Percentiles rank a stretch among this genome's conserved stretches.
These are phyloP conservation scores for Pycnomerus fuliginosus DNA, from an alignment of 2,888 invertebrate species.

Conservation along the genomic window DNA sequence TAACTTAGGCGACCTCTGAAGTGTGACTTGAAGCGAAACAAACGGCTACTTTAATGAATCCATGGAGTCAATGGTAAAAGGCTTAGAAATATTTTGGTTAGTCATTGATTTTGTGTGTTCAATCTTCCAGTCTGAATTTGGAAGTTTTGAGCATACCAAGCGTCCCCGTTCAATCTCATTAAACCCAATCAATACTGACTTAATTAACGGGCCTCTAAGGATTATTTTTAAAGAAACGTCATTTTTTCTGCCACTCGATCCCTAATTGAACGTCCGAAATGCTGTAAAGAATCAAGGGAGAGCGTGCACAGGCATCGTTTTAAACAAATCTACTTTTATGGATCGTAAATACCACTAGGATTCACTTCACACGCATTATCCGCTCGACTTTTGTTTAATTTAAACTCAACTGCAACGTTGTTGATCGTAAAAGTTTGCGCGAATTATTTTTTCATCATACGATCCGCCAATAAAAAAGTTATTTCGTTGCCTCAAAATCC, in stretches of 20 bases:
- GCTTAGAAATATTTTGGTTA: slow-evolving; percentile 26
- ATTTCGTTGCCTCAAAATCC: slow-evolving; percentile 24
- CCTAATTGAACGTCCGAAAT: slow-evolving; percentile 32
- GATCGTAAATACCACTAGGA: slow-evolving; percentile 28
- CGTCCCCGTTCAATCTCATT: slow-evolving; percentile 3
- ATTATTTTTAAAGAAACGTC: too few species aligned
- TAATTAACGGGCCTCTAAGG: slow-evolving; percentile 3
- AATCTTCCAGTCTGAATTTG: slow-evolving; percentile 5
- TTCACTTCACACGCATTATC: slow-evolving; percentile 28
- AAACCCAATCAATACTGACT: slow-evolving; percentile 6
- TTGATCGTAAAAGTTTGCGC: slow-evolving; percentile 26
- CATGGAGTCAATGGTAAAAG: too few species aligned
- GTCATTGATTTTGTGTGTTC: slow-evolving; percentile 22
- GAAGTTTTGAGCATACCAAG: background rate
- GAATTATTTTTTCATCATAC: slow-evolving; percentile 30
- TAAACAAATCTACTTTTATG: slow-evolving; percentile 30
- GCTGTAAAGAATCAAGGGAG: slow-evolving; percentile 9
- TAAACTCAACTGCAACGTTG: slow-evolving; percentile 29
- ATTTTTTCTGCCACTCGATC: too few species aligned
- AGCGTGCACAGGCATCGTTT: slow-evolving; percentile 24
- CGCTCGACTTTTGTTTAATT: slow-evolving; percentile 30
- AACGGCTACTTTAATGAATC: slow-evolving; percentile 24
- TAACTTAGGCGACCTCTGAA: slow-evolving; percentile 24
- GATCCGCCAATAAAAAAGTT: slow-evolving; percentile 26
- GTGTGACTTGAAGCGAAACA: slow-evolving; percentile 24